Evolutionary conservation across 2,888 invertebrate species (phyloP), one percentile per base, ranked within the genome.

Genomic region (Oscheius onirici): DNA sequence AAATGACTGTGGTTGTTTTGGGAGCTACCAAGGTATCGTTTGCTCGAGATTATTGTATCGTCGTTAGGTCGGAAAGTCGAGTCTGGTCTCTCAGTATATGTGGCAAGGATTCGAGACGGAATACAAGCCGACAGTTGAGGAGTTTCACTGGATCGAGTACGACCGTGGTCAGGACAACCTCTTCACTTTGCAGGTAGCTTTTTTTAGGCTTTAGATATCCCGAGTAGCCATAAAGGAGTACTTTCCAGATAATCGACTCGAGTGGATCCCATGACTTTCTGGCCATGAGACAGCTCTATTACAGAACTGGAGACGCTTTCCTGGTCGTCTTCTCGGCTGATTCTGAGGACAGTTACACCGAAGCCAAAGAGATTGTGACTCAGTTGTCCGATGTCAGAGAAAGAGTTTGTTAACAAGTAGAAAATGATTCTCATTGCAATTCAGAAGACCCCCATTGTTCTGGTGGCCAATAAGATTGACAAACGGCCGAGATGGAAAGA

Each of bases 61-160:
- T 15, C 51, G 76, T 68, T 6, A 85, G 85, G 86, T 85, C 17
- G 86, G 86, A 26, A 86, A 86, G 69, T 82, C 86, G 15, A 83
- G 86, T 8, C 74, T 86, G 66, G 85, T 86, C 17, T 82, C 80
- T 11, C 86, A 86, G 57, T 86, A 85, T 69, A 70, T 86, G n/a
- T 86, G 84, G 85, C 78, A 80, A 24, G 76, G 73, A 40, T 86
- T 84, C 69, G 70, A 86, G 13, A 58, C 63, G 34, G 83, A 84
- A 11, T 87, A 87, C 73, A 71, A 74, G n/a, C 83, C 87, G 6
- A 87, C 87, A 0, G 83, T 87, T 1, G 87, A 87, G 71, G 87
- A 87, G 61, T 87, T 87, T 73, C 83, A 87, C 72, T 87, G 87
- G 87, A 80, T 87, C 52, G 87, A 87, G 71, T 87, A 87, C 73